Evolutionary conservation across 2,797 vertebrate species (phyloP), one percentile per base, ranked within the genome.

Genomic region (Liparis tanakae): DNA sequence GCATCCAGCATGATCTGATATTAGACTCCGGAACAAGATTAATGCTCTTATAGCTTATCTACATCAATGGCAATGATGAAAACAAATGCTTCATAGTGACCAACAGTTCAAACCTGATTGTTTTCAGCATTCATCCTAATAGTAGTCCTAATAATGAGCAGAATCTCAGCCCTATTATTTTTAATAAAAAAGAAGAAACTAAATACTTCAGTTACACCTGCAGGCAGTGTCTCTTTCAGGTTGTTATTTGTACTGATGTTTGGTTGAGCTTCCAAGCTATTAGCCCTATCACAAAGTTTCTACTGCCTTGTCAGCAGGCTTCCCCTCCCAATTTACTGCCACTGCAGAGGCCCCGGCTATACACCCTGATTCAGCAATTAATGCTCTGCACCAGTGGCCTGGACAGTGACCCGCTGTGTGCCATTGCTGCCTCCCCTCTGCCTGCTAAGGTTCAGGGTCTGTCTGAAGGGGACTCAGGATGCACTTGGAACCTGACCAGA

Each of bases 361-460:
- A 43, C 54, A 69, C 76, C 82, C 74, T 83, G 80, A 87, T 87
- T 88, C 85, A 84, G 85, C 84, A 87, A 84, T 85, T 88, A 87
- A 87, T 79, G 79, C 80, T 78, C 62, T 78, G 75, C 82, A 82
- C 72, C 74, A 78, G 41, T 57, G 65, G 67, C 83, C 75, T 68
- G 71, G 83, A 87, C 84, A 76, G 68, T 86, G 78, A 87, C 80
- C 85, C 74, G 34, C 50, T 36, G 25, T 67, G 67, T 60, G 48
- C 41, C 63, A 20, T 57, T 66, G 60, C 63, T 80, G 66, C 39
- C 70, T 59, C 55, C 20, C 33, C 36, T 34, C 67, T 67, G 57
- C 51, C 62, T 70, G 25, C 64, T 61, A 1, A 15, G 65, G 73
- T 72, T 65, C 33, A 7, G 9, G 41, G 33, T 72, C n/a, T 67